A percentile compares a stretch with the other conserved stretches of the same genome.
phyloP scores from a whole-genome alignment of 2,797 vertebrate genomes.

The Falco peregrinus region DNA sequence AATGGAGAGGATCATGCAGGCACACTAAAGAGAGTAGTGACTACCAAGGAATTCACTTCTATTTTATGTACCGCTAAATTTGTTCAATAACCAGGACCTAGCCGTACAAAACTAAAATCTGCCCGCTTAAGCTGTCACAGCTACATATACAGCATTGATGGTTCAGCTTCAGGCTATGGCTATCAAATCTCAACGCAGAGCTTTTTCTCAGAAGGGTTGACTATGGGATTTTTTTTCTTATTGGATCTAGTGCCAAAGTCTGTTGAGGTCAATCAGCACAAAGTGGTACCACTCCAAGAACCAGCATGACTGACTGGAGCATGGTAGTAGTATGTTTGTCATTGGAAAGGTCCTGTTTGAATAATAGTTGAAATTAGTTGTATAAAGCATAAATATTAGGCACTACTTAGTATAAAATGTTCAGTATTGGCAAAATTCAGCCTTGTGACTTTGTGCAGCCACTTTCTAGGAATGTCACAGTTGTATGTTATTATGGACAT shows the following conservation, averaged over 20 bases:
- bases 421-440: not conserved
- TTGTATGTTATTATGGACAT: not conserved
- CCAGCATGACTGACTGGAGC: not conserved
- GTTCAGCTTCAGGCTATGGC: not conserved
- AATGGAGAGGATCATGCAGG: not conserved
- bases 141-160: not conserved
- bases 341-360: not conserved
- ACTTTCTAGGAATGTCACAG: not conserved
- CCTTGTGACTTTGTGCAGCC: not conserved
- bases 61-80: not conserved
- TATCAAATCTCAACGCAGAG: not conserved
- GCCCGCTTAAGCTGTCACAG: not conserved
- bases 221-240: not conserved
- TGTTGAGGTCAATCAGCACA: not conserved
- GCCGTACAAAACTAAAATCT: not conserved
- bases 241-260: not conserved
- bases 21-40: not conserved
- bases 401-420: not conserved
- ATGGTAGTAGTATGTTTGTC: not conserved
- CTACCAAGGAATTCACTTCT: not conserved
- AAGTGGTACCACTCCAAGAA: not conserved
- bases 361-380: not conserved
- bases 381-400: not conserved
- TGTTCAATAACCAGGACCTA: not conserved
- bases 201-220: not conserved